These are phyloP conservation scores for Psix sp. DNA, from an alignment of 1,140 invertebrate genomes.

Conservation along the genomic window DNA sequence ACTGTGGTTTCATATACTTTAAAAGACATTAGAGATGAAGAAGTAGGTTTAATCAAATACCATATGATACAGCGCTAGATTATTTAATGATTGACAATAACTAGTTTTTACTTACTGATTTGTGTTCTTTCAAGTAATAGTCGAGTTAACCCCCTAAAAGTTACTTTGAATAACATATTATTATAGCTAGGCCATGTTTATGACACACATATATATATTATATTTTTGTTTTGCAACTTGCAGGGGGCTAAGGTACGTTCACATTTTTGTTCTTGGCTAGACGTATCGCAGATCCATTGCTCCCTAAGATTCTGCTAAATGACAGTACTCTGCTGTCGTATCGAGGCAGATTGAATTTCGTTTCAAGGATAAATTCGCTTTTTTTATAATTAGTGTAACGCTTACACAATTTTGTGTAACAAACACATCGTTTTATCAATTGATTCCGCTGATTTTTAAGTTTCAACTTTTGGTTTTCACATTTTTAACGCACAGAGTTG, in stretches of 20 bases:
- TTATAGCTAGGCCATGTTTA: constrained; percentile 58
- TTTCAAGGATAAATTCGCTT: constrained; percentile 6
- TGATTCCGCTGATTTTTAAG: too few relatives aligned
- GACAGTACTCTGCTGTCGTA: constrained; percentile 16
- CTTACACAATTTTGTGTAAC: too few relatives aligned
- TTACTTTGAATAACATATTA: constrained; percentile 55
- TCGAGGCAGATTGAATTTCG: neutral
- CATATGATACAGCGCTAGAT: constrained; percentile 25
- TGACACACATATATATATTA: constrained; percentile 68
- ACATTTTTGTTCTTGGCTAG: constrained; percentile 69
- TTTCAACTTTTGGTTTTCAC: too few relatives aligned
- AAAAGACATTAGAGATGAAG: constrained; percentile 98
- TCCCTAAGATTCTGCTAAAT: constrained; percentile 48
- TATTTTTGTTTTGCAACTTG: constrained; percentile 78
- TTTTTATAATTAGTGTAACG: too few relatives aligned
- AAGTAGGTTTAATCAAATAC: constrained; percentile 81
- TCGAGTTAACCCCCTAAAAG: constrained; percentile 60
- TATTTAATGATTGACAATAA: constrained; percentile 14
- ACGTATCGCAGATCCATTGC: constrained; percentile 56
- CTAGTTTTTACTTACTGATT: constrained; percentile 3
- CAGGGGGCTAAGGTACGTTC: constrained; percentile 82
- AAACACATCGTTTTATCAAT: too few relatives aligned
- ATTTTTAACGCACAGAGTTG: too few relatives aligned
- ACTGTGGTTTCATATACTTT: constrained; percentile 98
- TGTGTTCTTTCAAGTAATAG: too few relatives aligned